Evolutionary conservation across 1,140 invertebrate species (phyloP), one percentile per base, ranked within the genome.

Genomic region (Nephila pilipes): DNA sequence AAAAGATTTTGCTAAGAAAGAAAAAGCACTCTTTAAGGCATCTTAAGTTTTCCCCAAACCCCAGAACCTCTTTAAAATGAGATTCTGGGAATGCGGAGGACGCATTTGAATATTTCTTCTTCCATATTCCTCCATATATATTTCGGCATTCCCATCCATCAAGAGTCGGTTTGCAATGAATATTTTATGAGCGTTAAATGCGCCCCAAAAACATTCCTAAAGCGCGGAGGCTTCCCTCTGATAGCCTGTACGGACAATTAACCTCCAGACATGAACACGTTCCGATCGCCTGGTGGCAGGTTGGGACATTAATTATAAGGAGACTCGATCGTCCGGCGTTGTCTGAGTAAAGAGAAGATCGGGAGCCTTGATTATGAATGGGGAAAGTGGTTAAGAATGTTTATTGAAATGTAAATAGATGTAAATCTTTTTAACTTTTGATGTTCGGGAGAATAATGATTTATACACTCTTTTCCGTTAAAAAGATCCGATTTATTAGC

Each of bases 121-220:
- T 75, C 65, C 65, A 75, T 75, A 75, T 36, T 36, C 65, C 29
- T 75, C 29, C 65, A 75, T 75, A 75, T 32, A 75, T 46, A 46
- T 46, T 29, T 29, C 32, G 2, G 63, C 65, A 20, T 75, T 75
- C 36, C 46, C 80, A 81, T 81, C 80, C 80, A 81, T 81, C 80
- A 81, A 81, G n/a, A 3, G 32, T 46, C 80, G n/a, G 80, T 81
- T 81, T 12, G 80, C 80, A 46, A 81, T 81, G 80, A 81, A 81
- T 81, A 81, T 81, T 81, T 81, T 81, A 81, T 81, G 46, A 81
- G 46, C 80, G 22, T 55, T 81, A 46, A 54, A 81, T 81, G 36
- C 80, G 1, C n/a, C 25, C n/a, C 10, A 65, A 65, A 65, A 65
- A 65, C 63, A 75, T 75, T 75, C 65, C 25, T 12, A 29, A n/a